Percentiles rank a stretch among this genome's conserved stretches.
phyloP scores from a whole-genome alignment of 2,113 vertebrate genomes.

The Glaucidium brasilianum region DNA sequence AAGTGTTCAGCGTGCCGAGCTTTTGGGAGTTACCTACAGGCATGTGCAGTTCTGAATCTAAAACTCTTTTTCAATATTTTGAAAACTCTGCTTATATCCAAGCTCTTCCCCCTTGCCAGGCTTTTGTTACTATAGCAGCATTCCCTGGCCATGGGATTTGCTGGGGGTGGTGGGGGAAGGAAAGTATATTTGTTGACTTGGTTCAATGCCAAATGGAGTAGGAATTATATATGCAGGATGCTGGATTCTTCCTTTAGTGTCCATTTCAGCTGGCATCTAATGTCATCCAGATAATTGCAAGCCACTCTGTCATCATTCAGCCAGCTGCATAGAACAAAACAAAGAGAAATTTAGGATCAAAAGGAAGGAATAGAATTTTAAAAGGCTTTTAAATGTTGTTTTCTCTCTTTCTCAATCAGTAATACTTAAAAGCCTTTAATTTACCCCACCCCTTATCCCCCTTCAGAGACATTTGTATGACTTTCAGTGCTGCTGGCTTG shows the following conservation, averaged over 20 bases:
- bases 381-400: conserved; percentile 80
- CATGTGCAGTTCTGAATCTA: conserved; percentile 8
- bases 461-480: conserved; percentile 44
- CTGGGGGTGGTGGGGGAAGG: not conserved
- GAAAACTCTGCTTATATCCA: conserved; percentile 51
- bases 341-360: conserved; percentile 77
- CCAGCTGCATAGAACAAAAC: conserved; percentile 76
- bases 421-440: conserved; percentile 75
- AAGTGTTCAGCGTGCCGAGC: conserved; percentile 11
- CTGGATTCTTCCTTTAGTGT: conserved; percentile 74
- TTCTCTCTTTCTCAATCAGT: conserved; percentile 75
- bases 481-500: conserved; percentile 40
- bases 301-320: conserved; percentile 70
- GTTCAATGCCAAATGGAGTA: conserved; percentile 68
- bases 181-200: conserved; percentile 68
- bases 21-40: conserved; percentile 1
- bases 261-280: conserved; percentile 78
- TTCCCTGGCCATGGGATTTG: conserved; percentile 64
- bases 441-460: not conserved
- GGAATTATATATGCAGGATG: conserved; percentile 72
- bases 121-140: conserved; percentile 69
- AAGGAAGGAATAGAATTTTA: conserved; percentile 73
- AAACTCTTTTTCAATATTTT: conserved; percentile 49
- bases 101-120: not conserved
- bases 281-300: conserved; percentile 77